Percentiles rank a stretch among this genome's conserved stretches.
These are phyloP conservation scores for Alosa alosa DNA, from an alignment of 2,113 vertebrate species.

Conservation along the genomic window DNA sequence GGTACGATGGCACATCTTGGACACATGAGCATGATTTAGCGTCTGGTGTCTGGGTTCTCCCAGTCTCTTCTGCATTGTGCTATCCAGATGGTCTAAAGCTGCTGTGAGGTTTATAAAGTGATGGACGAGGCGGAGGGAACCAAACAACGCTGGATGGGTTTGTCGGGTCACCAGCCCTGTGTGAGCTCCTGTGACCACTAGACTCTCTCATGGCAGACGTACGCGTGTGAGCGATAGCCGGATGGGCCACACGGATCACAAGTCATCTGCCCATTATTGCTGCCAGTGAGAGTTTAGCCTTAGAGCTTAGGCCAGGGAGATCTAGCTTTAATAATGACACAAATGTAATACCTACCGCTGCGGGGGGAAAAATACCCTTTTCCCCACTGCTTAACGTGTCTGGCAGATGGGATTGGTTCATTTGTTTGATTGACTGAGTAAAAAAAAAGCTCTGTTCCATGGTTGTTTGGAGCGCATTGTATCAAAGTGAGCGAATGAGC, in stretches of 20 bases:
- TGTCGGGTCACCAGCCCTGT: background rate
- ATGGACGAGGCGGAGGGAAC: background rate
- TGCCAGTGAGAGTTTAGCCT: background rate
- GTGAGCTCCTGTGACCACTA: background rate
- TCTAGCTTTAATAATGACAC: background rate
- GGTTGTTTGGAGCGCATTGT: background rate
- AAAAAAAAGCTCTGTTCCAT: background rate
- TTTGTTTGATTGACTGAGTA: conserved; percentile 13
- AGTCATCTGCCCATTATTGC: background rate
- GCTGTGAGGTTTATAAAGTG: background rate
- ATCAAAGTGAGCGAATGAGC: background rate
- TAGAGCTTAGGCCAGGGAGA: background rate
- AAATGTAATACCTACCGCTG: conserved; percentile 7
- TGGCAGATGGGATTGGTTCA: conserved; percentile 2
- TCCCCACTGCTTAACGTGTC: background rate
- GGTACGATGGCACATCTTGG: background rate
- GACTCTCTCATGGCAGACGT: background rate
- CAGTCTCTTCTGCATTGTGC: background rate
- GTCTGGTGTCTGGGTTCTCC: background rate
- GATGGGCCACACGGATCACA: background rate
- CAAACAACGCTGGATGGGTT: background rate
- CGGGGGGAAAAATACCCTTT: too few relatives aligned
- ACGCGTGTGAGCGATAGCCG: background rate
- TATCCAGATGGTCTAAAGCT: background rate
- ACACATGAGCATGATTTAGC: background rate